Percentiles rank a stretch among this genome's conserved stretches.
Evolutionary conservation across 2,797 vertebrate genomes (phyloP).

Genomic region (Pseudotriccus pelzelni): DNA sequence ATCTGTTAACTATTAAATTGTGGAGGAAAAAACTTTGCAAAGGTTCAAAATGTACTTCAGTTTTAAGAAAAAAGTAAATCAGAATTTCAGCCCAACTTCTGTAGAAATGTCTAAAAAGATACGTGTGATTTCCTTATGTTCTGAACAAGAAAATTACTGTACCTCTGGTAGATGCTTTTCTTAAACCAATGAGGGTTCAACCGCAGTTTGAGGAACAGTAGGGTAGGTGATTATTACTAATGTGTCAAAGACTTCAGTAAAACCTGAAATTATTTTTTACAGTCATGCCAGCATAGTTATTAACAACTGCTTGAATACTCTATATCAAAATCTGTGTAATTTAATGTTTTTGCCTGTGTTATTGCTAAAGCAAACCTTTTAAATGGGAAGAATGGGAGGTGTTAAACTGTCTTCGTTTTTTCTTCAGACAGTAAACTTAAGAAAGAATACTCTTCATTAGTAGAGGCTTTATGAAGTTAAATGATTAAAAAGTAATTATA

Average conservation of each 20-base stretch:
- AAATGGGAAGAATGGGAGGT: not conserved
- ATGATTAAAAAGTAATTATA: not conserved
- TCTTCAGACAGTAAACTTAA: not conserved
- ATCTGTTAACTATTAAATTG: conserved; percentile 76
- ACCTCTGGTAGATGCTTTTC: not conserved
- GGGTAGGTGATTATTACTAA: not conserved
- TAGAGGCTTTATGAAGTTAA: not conserved
- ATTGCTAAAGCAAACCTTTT: not conserved
- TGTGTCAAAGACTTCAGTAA: not conserved
- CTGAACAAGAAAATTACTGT: not conserved
- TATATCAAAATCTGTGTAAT: not conserved
- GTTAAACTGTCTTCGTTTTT: not conserved
- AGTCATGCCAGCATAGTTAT: not conserved
- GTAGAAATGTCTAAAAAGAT: not conserved
- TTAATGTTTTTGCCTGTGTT: not conserved
- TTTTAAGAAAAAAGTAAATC: not conserved
- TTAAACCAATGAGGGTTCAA: not conserved
- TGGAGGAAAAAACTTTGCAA: conserved; percentile 32
- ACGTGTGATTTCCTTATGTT: not conserved
- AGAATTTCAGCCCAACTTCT: not conserved
- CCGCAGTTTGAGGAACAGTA: not conserved
- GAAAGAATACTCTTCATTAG: not conserved
- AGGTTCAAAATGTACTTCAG: conserved; percentile 18
- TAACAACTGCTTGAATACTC: not conserved
- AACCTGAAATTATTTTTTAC: not conserved